A percentile compares a stretch with the other conserved stretches of the same genome.
These are phyloP conservation scores for Drymodes brunneopygia DNA, from an alignment of 2,113 vertebrate genomes.

Conservation along the genomic window DNA sequence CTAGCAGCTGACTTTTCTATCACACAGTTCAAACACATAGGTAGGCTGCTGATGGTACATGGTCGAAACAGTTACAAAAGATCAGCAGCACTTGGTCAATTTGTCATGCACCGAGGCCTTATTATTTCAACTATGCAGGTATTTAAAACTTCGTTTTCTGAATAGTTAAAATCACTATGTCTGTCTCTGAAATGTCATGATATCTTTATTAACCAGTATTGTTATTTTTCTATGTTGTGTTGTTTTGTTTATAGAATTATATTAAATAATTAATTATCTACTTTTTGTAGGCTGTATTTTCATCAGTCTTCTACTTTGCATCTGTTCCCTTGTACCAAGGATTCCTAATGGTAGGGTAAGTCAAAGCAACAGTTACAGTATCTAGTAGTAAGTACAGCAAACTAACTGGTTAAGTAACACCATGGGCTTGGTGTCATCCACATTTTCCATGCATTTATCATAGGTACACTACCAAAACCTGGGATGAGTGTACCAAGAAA, in stretches of 20 bases:
- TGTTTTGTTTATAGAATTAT: not conserved
- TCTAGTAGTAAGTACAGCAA: not conserved
- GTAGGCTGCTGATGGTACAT: conserved; percentile 93
- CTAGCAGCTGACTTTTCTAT: conserved; percentile 97
- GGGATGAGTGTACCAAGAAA: not conserved
- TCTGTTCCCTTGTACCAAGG: conserved; percentile 98
- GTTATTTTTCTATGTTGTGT: not conserved
- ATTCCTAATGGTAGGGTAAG: conserved; percentile 98
- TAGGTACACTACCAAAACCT: not conserved
- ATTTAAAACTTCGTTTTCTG: not conserved
- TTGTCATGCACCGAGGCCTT: conserved; percentile 98
- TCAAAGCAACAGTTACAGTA: not conserved
- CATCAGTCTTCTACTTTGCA: conserved; percentile 96
- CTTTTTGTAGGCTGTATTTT: conserved; percentile 89
- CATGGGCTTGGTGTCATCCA: not conserved
- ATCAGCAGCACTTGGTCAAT: conserved; percentile 93
- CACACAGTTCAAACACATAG: conserved; percentile 92
- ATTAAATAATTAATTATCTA: not conserved
- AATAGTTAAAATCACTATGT: not conserved
- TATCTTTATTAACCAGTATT: not conserved
- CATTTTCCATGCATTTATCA: not conserved
- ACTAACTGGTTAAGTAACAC: not conserved
- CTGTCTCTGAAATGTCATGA: not conserved
- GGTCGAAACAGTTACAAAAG: conserved; percentile 98
- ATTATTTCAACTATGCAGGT: conserved; percentile 99